These are phyloP conservation scores for Pristionchus arcanus DNA, from an alignment of 2,888 invertebrate genomes.

Conservation along the genomic window DNA sequence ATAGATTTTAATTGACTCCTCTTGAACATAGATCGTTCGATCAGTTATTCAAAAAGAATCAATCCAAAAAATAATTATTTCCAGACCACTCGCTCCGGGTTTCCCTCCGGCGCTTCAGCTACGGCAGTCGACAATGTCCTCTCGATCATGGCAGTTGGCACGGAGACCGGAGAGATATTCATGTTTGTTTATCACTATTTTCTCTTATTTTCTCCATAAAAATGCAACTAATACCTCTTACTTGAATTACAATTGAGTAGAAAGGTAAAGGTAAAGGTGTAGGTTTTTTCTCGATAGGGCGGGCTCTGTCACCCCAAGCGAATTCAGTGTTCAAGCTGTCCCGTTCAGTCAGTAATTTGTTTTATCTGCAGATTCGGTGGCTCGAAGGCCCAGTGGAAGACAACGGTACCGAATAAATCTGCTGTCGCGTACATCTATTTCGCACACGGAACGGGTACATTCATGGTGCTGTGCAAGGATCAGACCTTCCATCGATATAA, in stretches of 20 bases:
- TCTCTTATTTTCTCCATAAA: not conserved
- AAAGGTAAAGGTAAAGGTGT: too few species aligned
- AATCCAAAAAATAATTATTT: too few species aligned
- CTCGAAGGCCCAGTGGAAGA: constrained; percentile 36
- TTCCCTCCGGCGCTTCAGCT: constrained; percentile 47
- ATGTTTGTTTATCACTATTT: constrained; percentile 29
- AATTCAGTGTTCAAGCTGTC: too few species aligned
- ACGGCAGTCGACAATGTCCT: constrained; percentile 52
- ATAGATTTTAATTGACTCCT: too few species aligned
- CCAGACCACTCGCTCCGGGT: constrained; percentile 51
- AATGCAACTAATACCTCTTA: not conserved
- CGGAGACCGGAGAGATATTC: constrained; percentile 51
- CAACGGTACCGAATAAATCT: not conserved
- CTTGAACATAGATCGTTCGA: too few species aligned
- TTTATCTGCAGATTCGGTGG: constrained; percentile 53
- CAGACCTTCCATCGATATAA: constrained; percentile 55
- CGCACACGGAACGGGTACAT: constrained; percentile 49
- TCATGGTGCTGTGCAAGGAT: constrained; percentile 55
- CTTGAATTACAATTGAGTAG: not conserved
- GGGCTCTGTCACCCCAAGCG: too few species aligned
- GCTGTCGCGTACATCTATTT: constrained; percentile 52
- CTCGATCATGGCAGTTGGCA: constrained; percentile 50
- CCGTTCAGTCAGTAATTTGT: too few species aligned
- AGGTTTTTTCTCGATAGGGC: too few species aligned
- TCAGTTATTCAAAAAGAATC: too few species aligned